These are phyloP conservation scores for Todus mexicanus DNA, from an alignment of 2,797 vertebrate genomes.

Conservation along the genomic window DNA sequence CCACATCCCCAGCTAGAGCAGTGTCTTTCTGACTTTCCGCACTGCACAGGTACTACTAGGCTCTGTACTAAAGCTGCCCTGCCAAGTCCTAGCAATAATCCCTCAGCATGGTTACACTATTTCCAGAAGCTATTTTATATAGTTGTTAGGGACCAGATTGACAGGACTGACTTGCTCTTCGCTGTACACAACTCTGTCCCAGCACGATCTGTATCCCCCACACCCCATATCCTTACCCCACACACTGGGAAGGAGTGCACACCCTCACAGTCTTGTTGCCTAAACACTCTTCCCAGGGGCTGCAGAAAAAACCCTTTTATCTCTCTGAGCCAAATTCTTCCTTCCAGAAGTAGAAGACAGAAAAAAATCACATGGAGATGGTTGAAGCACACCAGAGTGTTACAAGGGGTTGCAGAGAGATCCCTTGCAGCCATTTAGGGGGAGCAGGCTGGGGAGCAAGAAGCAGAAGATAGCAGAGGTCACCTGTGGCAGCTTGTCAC, in stretches of 20 bases:
- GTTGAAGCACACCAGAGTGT: background rate
- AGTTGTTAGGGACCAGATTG: background rate
- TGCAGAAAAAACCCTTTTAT: background rate
- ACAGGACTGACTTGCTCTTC: background rate
- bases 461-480: background rate
- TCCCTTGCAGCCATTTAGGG: rapidly evolving
- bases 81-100: background rate
- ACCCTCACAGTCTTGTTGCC: background rate
- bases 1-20: background rate
- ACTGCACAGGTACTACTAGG: background rate
- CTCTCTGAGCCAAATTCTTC: background rate
- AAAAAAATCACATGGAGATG: background rate
- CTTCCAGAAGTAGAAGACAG: background rate
- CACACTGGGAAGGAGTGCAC: rapidly evolving
- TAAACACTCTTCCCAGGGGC: background rate
- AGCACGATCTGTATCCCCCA: background rate
- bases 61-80: background rate
- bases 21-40: background rate
- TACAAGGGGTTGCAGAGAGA: background rate
- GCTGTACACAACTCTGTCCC: rapidly evolving
- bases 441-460: background rate
- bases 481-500: rapidly evolving
- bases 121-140: background rate
- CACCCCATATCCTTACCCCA: background rate
- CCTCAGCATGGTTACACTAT: background rate